A percentile compares a stretch with the other conserved stretches of the same genome.
phyloP scores from a whole-genome alignment of 2,797 vertebrate genomes.

The Aplochiton taeniatus region DNA sequence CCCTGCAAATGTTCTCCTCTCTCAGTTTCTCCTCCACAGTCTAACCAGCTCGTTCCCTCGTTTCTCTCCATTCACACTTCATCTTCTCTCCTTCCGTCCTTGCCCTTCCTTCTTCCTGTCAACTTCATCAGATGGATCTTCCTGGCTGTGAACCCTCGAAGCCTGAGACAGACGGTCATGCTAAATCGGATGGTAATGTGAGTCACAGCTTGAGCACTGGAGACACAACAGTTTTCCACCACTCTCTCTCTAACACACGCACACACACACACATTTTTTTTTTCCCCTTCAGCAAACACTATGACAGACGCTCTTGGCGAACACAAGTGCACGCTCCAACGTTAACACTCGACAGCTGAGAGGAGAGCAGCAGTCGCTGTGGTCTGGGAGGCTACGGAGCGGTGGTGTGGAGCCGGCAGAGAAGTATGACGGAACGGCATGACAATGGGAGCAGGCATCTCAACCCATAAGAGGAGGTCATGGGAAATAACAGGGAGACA shows the following conservation, averaged over 20 bases:
- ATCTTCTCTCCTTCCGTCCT: conserved; percentile 7
- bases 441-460: too few species aligned
- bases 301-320: background rate
- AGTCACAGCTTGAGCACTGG: conserved; percentile 39
- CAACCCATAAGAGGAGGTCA: too few species aligned
- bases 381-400: too few species aligned
- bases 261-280: conserved; percentile 9
- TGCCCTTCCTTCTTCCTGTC: conserved; percentile 11
- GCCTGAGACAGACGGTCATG: conserved; percentile 40
- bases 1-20: background rate
- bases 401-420: too few species aligned
- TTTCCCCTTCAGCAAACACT: background rate
- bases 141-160: conserved; percentile 43
- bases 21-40: background rate
- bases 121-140: conserved; percentile 34
- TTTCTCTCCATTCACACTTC: background rate
- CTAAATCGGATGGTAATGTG: conserved; percentile 38
- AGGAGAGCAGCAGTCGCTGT: too few species aligned
- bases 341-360: too few species aligned
- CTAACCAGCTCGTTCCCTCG: background rate
- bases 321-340: background rate
- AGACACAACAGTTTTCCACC: conserved; percentile 28
- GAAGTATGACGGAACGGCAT: too few species aligned
- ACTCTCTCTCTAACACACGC: conserved; percentile 7
- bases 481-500: too few species aligned